Base-by-base conservation (phyloP, 2,888 invertebrate genomes). In the Lasioglossum lativentre region DNA sequence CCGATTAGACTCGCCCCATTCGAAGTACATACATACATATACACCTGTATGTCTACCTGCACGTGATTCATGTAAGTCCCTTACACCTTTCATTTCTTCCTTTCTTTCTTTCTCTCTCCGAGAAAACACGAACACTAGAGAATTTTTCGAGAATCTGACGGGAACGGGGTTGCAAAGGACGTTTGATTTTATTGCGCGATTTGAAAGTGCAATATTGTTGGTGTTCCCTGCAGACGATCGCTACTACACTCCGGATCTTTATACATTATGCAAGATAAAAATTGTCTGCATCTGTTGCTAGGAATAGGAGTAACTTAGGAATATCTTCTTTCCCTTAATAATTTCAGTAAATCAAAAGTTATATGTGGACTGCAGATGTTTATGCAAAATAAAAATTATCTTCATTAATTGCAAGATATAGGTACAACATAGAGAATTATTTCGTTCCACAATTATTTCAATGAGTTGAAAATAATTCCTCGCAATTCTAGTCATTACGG, bases 51-150 rank as follows among this genome's bases (percentile, higher is more conserved):
- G 74, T 72, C 75, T 70, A 75, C 71, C 82, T 78, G 78, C 83
- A 85, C 82, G 84, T 75, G 79, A 85, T 79, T 88, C 82, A 88
- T 56, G 89, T 90, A 83, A 89, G 89, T 88, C 34, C 19, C 34
- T 34, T 66, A 59, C 19, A 19, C 34, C 30, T 40, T 12, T 23
- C 5, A 3, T 27, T 56, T 3, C n/a, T 27, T 34, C 2, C 30
- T 45, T 71, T 38, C 16, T 59, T 34, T 16, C 5, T 23, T n/a
- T 40, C 34, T 52, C 42, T 12, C 5, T n/a, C n/a, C n/a, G n/a
- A n/a, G n/a, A n/a, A n/a, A 4, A 40, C 40, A 59, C 52, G 12
- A 52, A 52, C 2, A 8, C 52, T 38, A 6, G 38, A 38, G 42
- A 42, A 42, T 42, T 42, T 52, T 23, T 0, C 6, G 52, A 23